These are phyloP conservation scores for Malachius bipustulatus DNA, from an alignment of 2,888 invertebrate genomes.

Conservation along the genomic window DNA sequence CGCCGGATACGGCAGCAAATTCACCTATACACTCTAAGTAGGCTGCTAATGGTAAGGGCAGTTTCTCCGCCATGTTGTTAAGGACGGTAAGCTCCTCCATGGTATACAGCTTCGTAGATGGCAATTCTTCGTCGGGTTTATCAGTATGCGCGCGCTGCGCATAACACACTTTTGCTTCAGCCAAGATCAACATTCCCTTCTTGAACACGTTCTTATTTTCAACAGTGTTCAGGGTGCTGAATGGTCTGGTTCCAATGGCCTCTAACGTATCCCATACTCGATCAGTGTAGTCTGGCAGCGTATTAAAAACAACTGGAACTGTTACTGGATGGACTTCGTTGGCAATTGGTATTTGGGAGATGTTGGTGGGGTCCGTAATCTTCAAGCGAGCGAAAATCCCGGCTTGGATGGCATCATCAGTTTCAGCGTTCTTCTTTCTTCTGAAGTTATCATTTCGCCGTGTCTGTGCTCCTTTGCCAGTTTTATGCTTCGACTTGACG, in stretches of 20 bases:
- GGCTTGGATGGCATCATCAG: not conserved
- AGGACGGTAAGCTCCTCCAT: conserved; percentile 15
- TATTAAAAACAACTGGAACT: too few relatives aligned
- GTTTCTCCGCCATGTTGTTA: conserved; percentile 15
- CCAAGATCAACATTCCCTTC: conserved; percentile 17
- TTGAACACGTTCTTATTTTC: conserved; percentile 16
- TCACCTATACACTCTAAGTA: conserved; percentile 12
- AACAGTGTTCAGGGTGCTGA: conserved; percentile 13
- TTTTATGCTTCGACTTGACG: not conserved
- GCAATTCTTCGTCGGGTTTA: conserved; percentile 18
- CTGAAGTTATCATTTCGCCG: not conserved
- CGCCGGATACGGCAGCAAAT: conserved; percentile 9
- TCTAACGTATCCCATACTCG: conserved; percentile 19
- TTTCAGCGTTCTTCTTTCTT: not conserved
- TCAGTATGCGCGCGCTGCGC: conserved; percentile 17
- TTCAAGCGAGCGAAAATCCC: conserved; percentile 5
- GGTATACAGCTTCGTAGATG: conserved; percentile 15
- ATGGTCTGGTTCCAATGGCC: conserved; percentile 17
- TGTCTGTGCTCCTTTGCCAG: not conserved
- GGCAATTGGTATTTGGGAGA: too few relatives aligned
- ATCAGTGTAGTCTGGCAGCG: too few relatives aligned
- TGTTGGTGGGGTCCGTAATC: conserved; percentile 3
- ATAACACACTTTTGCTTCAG: conserved; percentile 17
- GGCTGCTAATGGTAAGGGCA: conserved; percentile 12
- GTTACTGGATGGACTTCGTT: too few relatives aligned